Conservation (phyloP, 2,888 invertebrate species). For the Dolomedes plantarius region DNA sequence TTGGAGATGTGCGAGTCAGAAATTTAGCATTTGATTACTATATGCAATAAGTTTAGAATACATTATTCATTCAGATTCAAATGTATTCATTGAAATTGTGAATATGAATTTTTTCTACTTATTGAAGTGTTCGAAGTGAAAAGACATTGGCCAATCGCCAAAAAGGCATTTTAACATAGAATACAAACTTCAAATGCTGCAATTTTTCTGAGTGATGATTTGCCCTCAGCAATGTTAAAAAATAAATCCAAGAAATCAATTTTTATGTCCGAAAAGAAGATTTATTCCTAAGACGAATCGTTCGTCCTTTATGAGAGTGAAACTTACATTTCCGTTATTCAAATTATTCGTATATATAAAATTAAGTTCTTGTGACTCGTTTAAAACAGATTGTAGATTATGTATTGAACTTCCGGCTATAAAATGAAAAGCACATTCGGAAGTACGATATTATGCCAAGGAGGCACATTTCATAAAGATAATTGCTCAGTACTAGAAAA, state of each 20-base stretch:
- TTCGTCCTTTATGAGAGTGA: not conserved
- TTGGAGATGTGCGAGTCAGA: too few relatives aligned
- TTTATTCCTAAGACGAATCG: not conserved
- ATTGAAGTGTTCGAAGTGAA: not conserved
- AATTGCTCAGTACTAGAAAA: too few relatives aligned
- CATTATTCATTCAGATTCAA: not conserved
- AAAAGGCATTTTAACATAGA: not conserved
- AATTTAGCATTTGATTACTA: not conserved
- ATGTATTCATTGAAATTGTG: not conserved
- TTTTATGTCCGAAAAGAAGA: not conserved
- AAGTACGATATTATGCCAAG: too few relatives aligned
- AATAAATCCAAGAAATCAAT: not conserved
- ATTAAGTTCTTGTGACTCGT: conserved; percentile 13
- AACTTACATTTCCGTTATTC: not conserved
- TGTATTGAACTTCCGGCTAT: too few relatives aligned
- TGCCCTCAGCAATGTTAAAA: not conserved
- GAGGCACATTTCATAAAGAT: too few relatives aligned
- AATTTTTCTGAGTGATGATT: not conserved
- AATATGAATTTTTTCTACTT: not conserved
- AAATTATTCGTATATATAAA: too few relatives aligned
- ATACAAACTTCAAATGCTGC: not conserved
- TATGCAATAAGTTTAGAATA: conserved; percentile 1
- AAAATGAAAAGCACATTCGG: too few relatives aligned
- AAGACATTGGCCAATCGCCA: not conserved
- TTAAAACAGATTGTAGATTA: too few relatives aligned